Conservation (phyloP, 2,888 invertebrate genomes). For the Scaptomyza cyrtandrae region DNA sequence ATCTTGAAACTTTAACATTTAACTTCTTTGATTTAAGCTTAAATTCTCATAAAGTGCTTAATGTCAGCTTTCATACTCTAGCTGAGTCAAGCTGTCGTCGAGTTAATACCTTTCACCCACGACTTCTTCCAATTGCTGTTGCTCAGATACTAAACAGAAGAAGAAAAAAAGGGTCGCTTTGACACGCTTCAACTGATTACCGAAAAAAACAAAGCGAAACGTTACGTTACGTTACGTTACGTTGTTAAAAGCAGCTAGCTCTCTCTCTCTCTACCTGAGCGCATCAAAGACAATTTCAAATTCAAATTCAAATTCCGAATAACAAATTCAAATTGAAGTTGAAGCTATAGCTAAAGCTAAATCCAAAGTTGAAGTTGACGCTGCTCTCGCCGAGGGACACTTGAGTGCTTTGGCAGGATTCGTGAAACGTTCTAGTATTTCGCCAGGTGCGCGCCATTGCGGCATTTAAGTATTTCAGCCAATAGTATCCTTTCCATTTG, state of each 20-base stretch:
- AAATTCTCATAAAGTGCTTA: neutral
- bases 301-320: constrained; percentile 1
- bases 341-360: no score
- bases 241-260: neutral
- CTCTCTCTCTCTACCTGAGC: neutral
- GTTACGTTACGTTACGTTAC: neutral
- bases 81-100: neutral
- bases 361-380: no score
- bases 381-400: constrained; percentile 38
- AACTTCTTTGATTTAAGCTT: neutral
- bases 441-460: constrained; percentile 39
- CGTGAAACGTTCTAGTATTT: neutral
- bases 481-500: constrained; percentile 51
- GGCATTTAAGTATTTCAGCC: constrained; percentile 42
- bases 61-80: neutral
- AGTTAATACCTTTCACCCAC: neutral
- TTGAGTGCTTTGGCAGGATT: constrained; percentile 19
- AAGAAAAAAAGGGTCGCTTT: constrained; percentile 7
- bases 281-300: constrained; percentile 46
- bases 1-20: neutral
- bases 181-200: constrained; percentile 10
- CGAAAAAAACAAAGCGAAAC: neutral
- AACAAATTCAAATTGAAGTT: constrained; percentile 25
- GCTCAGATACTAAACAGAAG: neutral
- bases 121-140: neutral